Percentiles rank a stretch among this genome's conserved stretches.
Conservation (phyloP, 2,888 invertebrate species). For the Agrotis clavis region DNA sequence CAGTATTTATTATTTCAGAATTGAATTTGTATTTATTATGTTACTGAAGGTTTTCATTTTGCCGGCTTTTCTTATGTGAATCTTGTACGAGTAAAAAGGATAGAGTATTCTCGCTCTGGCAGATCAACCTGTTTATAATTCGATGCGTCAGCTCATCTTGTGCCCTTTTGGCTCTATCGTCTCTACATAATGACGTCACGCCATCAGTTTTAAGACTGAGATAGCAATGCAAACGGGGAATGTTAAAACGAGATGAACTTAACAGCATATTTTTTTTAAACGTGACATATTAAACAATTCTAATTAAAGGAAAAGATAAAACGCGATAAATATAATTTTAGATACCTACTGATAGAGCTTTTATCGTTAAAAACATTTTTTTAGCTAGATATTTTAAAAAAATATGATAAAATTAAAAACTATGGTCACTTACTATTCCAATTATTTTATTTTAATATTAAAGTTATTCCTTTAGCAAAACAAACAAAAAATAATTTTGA, state of each 20-base stretch:
- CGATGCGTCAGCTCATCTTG: slow-evolving; percentile 13
- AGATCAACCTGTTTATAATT: slow-evolving; percentile 24
- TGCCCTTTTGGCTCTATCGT: slow-evolving; percentile 55
- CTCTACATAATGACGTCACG: slow-evolving; percentile 17
- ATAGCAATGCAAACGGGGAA: slow-evolving; percentile 14
- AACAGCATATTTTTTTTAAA: background rate
- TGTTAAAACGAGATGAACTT: slow-evolving; percentile 27
- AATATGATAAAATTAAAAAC: background rate
- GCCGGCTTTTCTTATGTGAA: slow-evolving; percentile 45
- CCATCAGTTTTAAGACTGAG: slow-evolving; percentile 29
- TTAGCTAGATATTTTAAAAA: background rate
- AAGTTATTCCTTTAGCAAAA: too few species aligned
- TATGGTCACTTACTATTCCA: too few species aligned
- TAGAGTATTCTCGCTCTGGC: slow-evolving; percentile 18
- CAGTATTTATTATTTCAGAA: slow-evolving; percentile 23
- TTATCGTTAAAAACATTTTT: too few species aligned
- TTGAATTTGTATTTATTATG: background rate
- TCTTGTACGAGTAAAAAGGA: slow-evolving; percentile 54
- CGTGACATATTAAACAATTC: background rate
- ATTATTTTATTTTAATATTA: too few species aligned
- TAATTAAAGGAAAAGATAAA: background rate
- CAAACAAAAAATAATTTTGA: too few species aligned
- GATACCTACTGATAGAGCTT: background rate
- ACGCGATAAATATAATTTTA: background rate
- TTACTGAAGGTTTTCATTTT: slow-evolving; percentile 22